These are phyloP conservation scores for Apocheima hispidaria DNA, from an alignment of 2,888 invertebrate species.

Conservation along the genomic window DNA sequence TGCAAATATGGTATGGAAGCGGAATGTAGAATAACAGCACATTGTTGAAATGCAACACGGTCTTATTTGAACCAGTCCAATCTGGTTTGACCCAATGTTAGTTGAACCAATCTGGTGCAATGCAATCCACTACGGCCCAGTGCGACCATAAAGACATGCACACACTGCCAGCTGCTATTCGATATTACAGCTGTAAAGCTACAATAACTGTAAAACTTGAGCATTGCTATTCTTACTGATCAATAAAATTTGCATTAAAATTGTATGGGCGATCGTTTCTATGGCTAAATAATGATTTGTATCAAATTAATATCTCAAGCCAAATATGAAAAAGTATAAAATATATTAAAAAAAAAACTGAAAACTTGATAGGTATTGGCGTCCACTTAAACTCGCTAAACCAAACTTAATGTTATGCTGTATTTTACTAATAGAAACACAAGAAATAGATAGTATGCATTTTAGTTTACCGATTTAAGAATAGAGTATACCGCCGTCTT, in stretches of 20 bases:
- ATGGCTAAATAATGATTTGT: no score
- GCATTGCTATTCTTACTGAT: slow-evolving; percentile 32
- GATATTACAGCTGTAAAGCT: slow-evolving; percentile 39
- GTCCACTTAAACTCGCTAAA: no score
- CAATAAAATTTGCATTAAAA: slow-evolving; percentile 47
- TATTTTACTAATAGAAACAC: no score
- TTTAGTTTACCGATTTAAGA: no score
- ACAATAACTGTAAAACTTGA: slow-evolving; percentile 29
- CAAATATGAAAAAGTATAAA: no score
- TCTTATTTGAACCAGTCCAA: slow-evolving; percentile 73
- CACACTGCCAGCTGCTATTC: slow-evolving; percentile 45
- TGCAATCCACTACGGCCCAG: slow-evolving; percentile 51
- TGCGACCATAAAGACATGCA: slow-evolving; percentile 55
- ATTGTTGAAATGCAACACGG: slow-evolving; percentile 60
- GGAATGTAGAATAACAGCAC: slow-evolving; percentile 60
- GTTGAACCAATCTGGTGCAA: slow-evolving; percentile 50
- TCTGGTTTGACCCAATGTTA: slow-evolving; percentile 68
- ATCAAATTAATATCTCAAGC: no score
- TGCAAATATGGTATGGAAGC: slow-evolving; percentile 73
- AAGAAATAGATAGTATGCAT: no score
- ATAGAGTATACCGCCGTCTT: no score
- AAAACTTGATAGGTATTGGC: no score
- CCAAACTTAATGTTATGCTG: no score
- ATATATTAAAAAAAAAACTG: no score
- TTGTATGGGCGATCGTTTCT: neutral